Evolutionary conservation across 2,888 invertebrate species (phyloP).

Genomic region (Nemurella pictetii): DNA sequence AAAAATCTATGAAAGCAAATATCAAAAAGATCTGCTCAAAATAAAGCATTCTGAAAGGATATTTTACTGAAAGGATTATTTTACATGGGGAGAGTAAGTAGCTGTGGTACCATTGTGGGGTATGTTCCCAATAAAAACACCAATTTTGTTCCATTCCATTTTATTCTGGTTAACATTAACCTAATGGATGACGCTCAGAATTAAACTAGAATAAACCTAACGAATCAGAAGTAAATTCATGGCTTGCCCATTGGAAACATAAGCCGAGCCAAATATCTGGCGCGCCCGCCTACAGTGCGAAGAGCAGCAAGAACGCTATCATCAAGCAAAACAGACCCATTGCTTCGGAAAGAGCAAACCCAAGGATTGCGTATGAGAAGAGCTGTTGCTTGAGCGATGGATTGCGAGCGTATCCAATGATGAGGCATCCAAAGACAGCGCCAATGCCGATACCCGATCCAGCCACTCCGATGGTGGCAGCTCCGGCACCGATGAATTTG

Average conservation of each 20-base stretch:
- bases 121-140: too few species aligned
- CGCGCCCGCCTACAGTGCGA: constrained; percentile 72
- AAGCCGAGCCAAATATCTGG: neutral
- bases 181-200: neutral
- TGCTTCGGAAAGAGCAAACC: constrained; percentile 97
- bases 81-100: too few species aligned
- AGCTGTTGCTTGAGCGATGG: constrained; percentile 97
- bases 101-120: too few species aligned
- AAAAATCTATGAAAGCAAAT: too few species aligned
- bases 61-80: too few species aligned
- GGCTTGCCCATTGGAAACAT: neutral
- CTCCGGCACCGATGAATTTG: constrained; percentile 99
- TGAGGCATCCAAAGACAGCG: constrained; percentile 93
- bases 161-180: neutral
- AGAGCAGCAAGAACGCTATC: constrained; percentile 97
- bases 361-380: constrained; percentile 96
- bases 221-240: neutral
- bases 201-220: neutral
- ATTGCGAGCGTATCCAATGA: constrained; percentile 95
- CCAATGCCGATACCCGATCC: constrained; percentile 99
- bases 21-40: too few species aligned
- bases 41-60: too few species aligned
- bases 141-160: neutral
- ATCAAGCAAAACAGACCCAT: constrained; percentile 99
- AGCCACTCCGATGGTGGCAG: constrained; percentile 99